Base-by-base conservation (phyloP, 2,797 vertebrate species). In the Galago senegalensis region DNA sequence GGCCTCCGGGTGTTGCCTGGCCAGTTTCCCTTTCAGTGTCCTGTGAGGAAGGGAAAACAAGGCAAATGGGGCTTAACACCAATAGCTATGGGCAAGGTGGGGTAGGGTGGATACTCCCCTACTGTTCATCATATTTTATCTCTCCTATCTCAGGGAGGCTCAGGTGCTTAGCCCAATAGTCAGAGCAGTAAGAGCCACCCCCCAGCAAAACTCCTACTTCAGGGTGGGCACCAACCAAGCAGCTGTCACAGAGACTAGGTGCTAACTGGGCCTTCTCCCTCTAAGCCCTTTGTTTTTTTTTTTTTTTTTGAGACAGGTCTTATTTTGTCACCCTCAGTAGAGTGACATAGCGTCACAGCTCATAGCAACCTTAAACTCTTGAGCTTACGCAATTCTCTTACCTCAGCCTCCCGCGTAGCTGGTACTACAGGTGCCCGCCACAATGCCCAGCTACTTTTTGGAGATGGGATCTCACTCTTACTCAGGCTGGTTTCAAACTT, bases 1-100 rank as follows among this genome's bases (percentile, higher is more conserved):
- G 83, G 99, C 99, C 86, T 99, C 99, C 0, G 99, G 99, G 97
- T 99, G 99, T 98, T 99, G 99, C 98, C 99, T 99, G 1, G 99
- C 98, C 96, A 99, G 98, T 98, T 99, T 99, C 93, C 99, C 99
- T 97, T 99, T 99, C 88, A 99, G 98, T 0, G 99, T 99, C 98
- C 99, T 99, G 91, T 3, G 20, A 95, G 97, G 76, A 60, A 96
- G 76, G 94, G 73, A 92, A 94, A 60, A 79, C n/a, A 87, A 94
- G 60, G 82, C 29, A 87, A 73, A 80, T 13, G 0, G 9, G 56
- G 6, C 31, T 3, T 0, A 96, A 46, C 4, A 53, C 49, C 14
- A 53, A 4, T 14, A 53, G 61, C 63, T 77, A n/a, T 6, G 23
- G 60, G 46, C 43, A 77, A 31, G 43, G 43, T 16, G 27, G 10